Conservation (phyloP, 2,888 invertebrate genomes). For the Vannuccia rotundouncinata region DNA sequence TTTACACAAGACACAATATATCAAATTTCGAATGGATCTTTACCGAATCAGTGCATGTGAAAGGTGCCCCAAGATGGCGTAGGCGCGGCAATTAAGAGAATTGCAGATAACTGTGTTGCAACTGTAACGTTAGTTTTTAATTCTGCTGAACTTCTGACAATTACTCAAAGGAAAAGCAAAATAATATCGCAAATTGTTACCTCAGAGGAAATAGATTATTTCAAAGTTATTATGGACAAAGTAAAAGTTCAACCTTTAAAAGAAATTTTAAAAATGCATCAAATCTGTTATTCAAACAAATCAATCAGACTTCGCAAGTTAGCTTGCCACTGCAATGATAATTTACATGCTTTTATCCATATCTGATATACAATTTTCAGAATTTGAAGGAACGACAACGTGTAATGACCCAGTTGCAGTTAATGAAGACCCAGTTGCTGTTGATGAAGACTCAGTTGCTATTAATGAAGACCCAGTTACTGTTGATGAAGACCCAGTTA, state of each 20-base stretch:
- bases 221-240: slow-evolving; percentile 20
- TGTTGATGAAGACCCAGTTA: neutral
- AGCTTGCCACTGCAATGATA: slow-evolving; percentile 17
- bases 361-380: slow-evolving; percentile 11
- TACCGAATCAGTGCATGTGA: slow-evolving; percentile 5
- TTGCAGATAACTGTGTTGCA: neutral
- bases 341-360: slow-evolving; percentile 22
- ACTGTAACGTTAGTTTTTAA: neutral
- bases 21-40: slow-evolving; percentile 24
- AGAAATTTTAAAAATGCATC: slow-evolving; percentile 6
- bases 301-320: slow-evolving; percentile 14
- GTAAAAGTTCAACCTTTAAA: slow-evolving; percentile 10
- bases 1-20: slow-evolving; percentile 9
- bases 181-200: slow-evolving; percentile 16
- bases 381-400: slow-evolving; percentile 3
- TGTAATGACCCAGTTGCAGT: slow-evolving; percentile 12
- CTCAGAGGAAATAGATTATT: neutral
- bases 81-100: slow-evolving; percentile 21
- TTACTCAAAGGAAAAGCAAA: neutral
- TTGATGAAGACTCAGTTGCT: neutral
- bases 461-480: neutral
- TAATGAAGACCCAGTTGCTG: neutral
- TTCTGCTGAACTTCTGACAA: slow-evolving; percentile 13
- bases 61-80: slow-evolving; percentile 19
- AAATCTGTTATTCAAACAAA: slow-evolving; percentile 19